Evolutionary conservation across 2,888 invertebrate species (phyloP), one percentile per base, ranked within the genome.

Genomic region (Sclerodermus sp.): DNA sequence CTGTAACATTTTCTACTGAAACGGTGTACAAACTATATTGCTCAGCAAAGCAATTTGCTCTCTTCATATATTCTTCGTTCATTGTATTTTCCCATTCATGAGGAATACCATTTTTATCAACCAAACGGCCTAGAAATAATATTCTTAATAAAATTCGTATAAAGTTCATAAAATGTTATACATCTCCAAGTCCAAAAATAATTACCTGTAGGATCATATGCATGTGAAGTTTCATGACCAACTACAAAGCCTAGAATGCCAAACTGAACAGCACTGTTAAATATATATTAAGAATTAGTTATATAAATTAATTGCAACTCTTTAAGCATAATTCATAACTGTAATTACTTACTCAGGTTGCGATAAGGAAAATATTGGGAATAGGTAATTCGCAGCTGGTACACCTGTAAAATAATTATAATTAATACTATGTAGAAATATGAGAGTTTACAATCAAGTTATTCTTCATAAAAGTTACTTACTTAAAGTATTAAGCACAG

Each of bases 361-460:
- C 14, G 30, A 18, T 1, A 15, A 18, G 41, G 40, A 46, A 8
- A 61, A 61, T 13, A 54, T 23, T 14, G 61, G 61, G 12, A 16
- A 50, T 23, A 62, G 61, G 10, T 62, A 56, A 18, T 61, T 54
- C 5, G 46, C 61, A 1, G 62, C 61, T 8, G 50, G 32, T 10
- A 61, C 18, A 0, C 45, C 61, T 61, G 16, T 18, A 14, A 34
- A 48, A 43, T 45, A 16, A 37, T 16, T 46, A 42, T 36, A 10
- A 1, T 6, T 14, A 4, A 15, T n/a, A n/a, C n/a, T n/a, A n/a
- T n/a, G n/a, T n/a, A n/a, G n/a, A n/a, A n/a, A n/a, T n/a, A n/a
- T n/a, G n/a, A n/a, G n/a, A n/a, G n/a, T n/a, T n/a, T n/a, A n/a
- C n/a, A n/a, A n/a, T n/a, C n/a, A n/a, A n/a, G n/a, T n/a, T n/a